phyloP scores from a whole-genome alignment of 2,113 vertebrate species.

The Odocoileus virginianus region DNA sequence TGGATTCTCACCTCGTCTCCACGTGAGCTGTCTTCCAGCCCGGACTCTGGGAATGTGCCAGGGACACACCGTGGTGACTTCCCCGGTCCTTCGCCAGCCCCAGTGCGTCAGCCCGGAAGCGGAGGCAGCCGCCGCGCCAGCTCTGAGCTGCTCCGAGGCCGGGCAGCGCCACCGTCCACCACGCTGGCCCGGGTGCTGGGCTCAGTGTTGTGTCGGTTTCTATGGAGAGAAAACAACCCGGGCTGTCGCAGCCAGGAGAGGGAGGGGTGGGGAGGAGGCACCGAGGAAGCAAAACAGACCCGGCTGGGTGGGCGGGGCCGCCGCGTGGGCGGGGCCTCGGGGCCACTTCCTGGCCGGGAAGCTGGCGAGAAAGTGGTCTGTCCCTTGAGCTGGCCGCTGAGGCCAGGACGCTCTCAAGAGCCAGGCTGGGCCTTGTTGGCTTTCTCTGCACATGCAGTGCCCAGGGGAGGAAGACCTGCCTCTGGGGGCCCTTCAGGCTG shows the following conservation, averaged over 20 bases:
- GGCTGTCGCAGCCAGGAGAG: constrained; percentile 83
- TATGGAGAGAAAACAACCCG: constrained; percentile 92
- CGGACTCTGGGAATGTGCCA: rapidly evolving
- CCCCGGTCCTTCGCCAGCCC: not conserved
- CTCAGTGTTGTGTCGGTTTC: constrained; percentile 92
- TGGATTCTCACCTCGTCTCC: not conserved
- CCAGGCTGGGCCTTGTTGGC: not conserved
- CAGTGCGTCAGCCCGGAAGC: not conserved
- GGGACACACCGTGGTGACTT: not conserved
- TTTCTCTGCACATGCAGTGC: not conserved
- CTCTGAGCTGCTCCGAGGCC: not conserved
- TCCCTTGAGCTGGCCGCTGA: not conserved
- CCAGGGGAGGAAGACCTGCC: not conserved
- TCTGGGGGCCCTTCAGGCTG: not conserved
- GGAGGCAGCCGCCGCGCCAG: not conserved
- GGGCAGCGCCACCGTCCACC: not conserved
- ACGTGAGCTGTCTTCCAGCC: not conserved
- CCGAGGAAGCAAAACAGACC: constrained; percentile 65
- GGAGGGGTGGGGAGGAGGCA: constrained; percentile 58
- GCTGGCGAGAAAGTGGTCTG: not conserved
- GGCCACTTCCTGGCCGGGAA: not conserved
- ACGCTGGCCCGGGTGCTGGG: constrained; percentile 36
- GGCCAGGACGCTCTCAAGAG: not conserved
- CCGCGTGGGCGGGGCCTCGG: not conserved
- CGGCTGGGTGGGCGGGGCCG: constrained; percentile 14